Conservation (phyloP, 2,888 invertebrate species). For the Thyatira batis region DNA sequence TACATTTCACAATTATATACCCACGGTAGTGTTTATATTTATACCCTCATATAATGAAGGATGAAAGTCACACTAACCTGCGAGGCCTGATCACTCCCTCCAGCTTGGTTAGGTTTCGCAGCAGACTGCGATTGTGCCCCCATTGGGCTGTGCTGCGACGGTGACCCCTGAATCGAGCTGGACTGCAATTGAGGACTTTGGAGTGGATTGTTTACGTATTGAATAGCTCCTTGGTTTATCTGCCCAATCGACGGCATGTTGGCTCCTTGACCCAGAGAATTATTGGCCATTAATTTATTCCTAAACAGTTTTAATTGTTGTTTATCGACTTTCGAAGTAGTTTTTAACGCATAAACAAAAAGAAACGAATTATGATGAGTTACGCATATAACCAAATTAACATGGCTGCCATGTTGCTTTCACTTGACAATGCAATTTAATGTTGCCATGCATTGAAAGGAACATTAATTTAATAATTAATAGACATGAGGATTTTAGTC, state of each 20-base stretch:
- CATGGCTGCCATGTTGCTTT: too few species aligned
- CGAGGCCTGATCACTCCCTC: conserved; percentile 56
- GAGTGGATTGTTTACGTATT: conserved; percentile 68
- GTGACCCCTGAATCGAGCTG: conserved; percentile 65
- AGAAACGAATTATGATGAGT: not conserved
- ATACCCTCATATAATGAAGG: not conserved
- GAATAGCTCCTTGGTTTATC: conserved; percentile 61
- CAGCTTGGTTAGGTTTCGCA: conserved; percentile 51
- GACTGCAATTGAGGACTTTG: conserved; percentile 71
- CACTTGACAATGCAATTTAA: too few species aligned
- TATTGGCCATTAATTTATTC: conserved; percentile 45
- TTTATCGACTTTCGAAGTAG: not conserved
- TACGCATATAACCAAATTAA: too few species aligned
- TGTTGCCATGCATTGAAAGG: too few species aligned
- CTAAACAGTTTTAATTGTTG: too few species aligned
- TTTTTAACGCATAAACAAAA: not conserved
- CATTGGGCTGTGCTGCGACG: conserved; percentile 77
- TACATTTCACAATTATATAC: too few species aligned
- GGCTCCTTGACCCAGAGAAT: conserved; percentile 47
- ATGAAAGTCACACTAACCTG: conserved; percentile 44
- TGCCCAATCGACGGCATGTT: conserved; percentile 69
- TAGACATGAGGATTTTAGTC: too few species aligned
- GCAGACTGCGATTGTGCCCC: conserved; percentile 58
- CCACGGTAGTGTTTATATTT: too few species aligned
- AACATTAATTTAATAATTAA: too few species aligned